Evolutionary conservation across 2,113 vertebrate genomes (phyloP), one percentile per base, ranked within the genome.

Genomic region (Aspidoscelis tigris): DNA sequence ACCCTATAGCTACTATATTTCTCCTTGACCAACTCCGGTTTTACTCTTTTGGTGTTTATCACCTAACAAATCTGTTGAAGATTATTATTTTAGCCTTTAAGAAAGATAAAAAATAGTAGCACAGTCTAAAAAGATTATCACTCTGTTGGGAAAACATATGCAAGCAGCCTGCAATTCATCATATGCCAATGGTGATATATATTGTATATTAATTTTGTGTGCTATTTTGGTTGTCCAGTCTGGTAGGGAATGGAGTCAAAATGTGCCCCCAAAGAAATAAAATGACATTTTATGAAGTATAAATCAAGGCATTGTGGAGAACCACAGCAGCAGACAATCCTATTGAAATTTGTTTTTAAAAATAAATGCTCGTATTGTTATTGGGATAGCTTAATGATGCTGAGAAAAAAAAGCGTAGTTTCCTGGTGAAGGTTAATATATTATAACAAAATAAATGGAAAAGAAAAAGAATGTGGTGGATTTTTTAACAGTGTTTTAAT

Each of bases 341-440:
- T 24, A 61, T 64, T 10, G 26, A 33, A 53, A 50, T 47, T 55
- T 33, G 26, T 33, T 39, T 50, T 26, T 2, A 6, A 9, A 24
- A 55, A 44, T 24, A 83, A 24, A 41, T 33, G 12, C 18, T 55
- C 55, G 14, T 43, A 76, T 64, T 71, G n/a, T 50, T 47, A 58
- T 21, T 16, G 2, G 69, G 58, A 90, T 66, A 88, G 82, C 84
- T 14, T 55, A 9, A 47, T 0, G 0, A 0, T 39, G 22, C 68
- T 47, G 76, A 76, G 43, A 89, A 79, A 66, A 33, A 71, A 26
- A 73, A 78, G 39, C 88, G 87, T 55, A 71, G 20, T 6, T 86
- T 69, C 2, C 11, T 41, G 43, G 81, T 79, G 1, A 16, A 50
- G 20, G 24, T 64, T 80, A 53, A 33, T 65, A 3, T 81, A 50